Evolutionary conservation across 2,888 invertebrate genomes (phyloP).

Genomic region (Anoncus sp.): DNA sequence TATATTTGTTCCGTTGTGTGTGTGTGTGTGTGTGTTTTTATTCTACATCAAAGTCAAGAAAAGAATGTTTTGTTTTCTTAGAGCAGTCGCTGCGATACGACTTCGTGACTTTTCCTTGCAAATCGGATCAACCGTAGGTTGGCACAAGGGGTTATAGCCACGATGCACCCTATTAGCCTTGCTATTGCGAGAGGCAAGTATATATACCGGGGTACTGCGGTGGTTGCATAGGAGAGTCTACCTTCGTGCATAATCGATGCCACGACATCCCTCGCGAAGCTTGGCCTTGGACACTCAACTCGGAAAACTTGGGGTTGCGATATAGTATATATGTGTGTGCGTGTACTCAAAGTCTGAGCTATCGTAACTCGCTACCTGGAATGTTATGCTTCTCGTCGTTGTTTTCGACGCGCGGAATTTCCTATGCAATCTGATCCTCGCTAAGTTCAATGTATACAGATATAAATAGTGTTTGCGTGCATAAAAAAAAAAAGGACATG

Average conservation of each 20-base stretch:
- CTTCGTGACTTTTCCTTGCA: slow-evolving; percentile 52
- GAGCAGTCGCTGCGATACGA: slow-evolving; percentile 7
- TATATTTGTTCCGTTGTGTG: not conserved
- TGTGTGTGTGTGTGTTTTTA: no score
- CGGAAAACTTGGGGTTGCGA: slow-evolving; percentile 66
- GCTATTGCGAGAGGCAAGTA: slow-evolving; percentile 61
- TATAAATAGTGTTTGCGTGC: slow-evolving; percentile 30
- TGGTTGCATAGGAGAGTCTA: slow-evolving; percentile 70
- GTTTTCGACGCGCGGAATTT: slow-evolving; percentile 33
- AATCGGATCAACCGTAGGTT: slow-evolving; percentile 58
- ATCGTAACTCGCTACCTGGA: not conserved
- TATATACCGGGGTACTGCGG: slow-evolving; percentile 27
- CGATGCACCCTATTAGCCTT: slow-evolving; percentile 57
- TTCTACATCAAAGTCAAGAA: slow-evolving; percentile 8
- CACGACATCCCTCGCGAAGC: slow-evolving; percentile 69
- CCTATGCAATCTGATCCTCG: slow-evolving; percentile 26
- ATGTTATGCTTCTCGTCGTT: slow-evolving; percentile 17
- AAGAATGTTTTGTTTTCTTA: slow-evolving; percentile 20
- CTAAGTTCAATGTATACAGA: slow-evolving; percentile 18
- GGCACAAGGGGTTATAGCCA: slow-evolving; percentile 32
- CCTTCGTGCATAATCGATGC: slow-evolving; percentile 78
- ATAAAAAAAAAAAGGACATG: slow-evolving; percentile 12
- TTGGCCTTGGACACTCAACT: slow-evolving; percentile 70
- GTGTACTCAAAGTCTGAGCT: not conserved
- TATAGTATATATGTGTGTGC: slow-evolving; percentile 24